A percentile compares a stretch with the other conserved stretches of the same genome.
Evolutionary conservation across 2,113 vertebrate genomes (phyloP).

Genomic region (Ivindomyrus marchei): DNA sequence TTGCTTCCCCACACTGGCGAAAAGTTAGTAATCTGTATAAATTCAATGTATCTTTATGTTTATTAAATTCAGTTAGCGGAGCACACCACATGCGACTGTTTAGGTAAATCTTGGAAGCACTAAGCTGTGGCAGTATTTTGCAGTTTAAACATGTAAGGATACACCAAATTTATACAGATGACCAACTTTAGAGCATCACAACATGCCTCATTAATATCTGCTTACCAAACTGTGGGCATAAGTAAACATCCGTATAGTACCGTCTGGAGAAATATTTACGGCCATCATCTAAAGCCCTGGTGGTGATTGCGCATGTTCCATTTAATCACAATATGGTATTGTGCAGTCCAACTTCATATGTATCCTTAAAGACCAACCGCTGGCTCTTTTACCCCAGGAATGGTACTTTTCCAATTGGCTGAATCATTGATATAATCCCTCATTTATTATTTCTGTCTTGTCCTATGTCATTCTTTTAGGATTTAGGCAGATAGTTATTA

Average conservation of each 20-base stretch:
- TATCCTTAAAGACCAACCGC: neutral
- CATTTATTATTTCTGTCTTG: neutral
- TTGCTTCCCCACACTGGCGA: no score
- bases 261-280: neutral
- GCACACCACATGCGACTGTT: no score
- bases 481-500: neutral
- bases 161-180: neutral
- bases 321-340: no score
- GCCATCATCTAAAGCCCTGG: neutral
- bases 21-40: no score
- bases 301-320: neutral
- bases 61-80: no score
- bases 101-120: no score
- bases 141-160: neutral
- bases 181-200: neutral
- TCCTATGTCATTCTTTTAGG: neutral
- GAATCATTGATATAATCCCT: neutral
- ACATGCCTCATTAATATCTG: neutral
- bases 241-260: neutral
- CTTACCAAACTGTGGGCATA: neutral
- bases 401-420: neutral
- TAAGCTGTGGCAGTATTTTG: neutral
- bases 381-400: neutral
- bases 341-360: neutral
- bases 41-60: no score